Base-by-base conservation (phyloP, 35 echinoderm and acorn worm species). In the Stichopus chloronotus region DNA sequence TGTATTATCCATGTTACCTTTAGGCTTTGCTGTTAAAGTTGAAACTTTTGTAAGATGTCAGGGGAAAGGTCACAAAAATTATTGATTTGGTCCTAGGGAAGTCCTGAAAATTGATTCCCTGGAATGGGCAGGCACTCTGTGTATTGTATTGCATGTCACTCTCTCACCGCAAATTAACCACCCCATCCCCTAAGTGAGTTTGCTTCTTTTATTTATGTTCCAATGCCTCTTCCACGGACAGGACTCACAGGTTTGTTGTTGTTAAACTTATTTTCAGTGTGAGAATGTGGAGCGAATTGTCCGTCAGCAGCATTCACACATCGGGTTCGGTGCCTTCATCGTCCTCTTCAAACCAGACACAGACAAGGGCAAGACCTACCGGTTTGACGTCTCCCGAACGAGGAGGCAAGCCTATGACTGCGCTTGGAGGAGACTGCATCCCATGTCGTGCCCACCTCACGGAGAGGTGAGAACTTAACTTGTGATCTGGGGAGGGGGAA, bases 231-330 rank as follows among this genome's bases (percentile, higher is more conserved):
- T 43, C 30, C 30, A 43, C 30, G 30, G 30, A 3, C 30, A 43
- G 30, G 30, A 1, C 30, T 43, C 30, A 43, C 30, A 3, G 30
- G 30, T 43, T 43, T 43, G 30, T 43, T 43, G 30, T 43, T 43
- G 30, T 43, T 43, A 1, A 43, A 43, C 22, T 52, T 56, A 20
- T 23, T 89, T 69, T 5, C 90, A 99, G 97, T 99, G 97, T 94
- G 97, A 99, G 59, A 99, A 93, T 71, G 97, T 99, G 9, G 97
- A 99, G 88, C 21, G 95, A 23, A 94, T 99, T 3, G 97, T 99
- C 8, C 83, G 97, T 23, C 93, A 96, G 91, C 97, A 99, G 88
- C 97, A 99, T 78, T 99, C 97, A 52, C 97, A 99, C 87, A 99
- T 94, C 63, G 97, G 97, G 20, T 94, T 96, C 57, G 97, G 97